Conservation (phyloP, 2,113 vertebrate genomes). For the Trematomus loennbergii region DNA sequence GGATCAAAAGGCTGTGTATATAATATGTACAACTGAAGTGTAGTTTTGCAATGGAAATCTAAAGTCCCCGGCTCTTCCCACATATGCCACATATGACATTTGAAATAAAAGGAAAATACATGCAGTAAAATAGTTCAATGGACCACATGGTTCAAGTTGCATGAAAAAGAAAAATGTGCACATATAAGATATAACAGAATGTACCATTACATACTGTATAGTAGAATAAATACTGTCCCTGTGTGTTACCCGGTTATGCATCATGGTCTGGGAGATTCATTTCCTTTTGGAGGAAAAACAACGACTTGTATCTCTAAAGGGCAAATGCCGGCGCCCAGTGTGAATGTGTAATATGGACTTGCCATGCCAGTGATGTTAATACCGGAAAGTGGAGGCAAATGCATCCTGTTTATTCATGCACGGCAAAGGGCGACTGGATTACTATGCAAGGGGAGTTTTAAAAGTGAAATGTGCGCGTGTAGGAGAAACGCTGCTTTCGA, state of each 20-base stretch:
- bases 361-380: conserved; percentile 41
- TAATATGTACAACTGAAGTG: too few relatives aligned
- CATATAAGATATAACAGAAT: too few relatives aligned
- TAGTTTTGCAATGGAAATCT: too few relatives aligned
- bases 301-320: conserved; percentile 41
- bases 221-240: neutral
- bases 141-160: too few relatives aligned
- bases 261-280: conserved; percentile 3
- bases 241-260: neutral
- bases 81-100: too few relatives aligned
- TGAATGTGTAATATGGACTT: conserved; percentile 11
- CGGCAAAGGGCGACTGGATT: conserved; percentile 41
- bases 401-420: conserved; percentile 38
- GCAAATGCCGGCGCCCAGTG: conserved; percentile 14
- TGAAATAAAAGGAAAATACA: too few relatives aligned
- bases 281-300: conserved; percentile 19
- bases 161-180: too few relatives aligned
- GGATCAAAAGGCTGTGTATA: too few relatives aligned
- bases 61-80: too few relatives aligned
- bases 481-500: conserved; percentile 52
- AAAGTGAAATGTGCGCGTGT: conserved; percentile 24
- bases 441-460: conserved; percentile 60
- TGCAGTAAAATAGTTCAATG: too few relatives aligned
- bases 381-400: conserved; percentile 21
- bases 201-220: too few relatives aligned